Evolutionary conservation across 2,113 vertebrate genomes (phyloP).

Genomic region (Oryzias melastigma): DNA sequence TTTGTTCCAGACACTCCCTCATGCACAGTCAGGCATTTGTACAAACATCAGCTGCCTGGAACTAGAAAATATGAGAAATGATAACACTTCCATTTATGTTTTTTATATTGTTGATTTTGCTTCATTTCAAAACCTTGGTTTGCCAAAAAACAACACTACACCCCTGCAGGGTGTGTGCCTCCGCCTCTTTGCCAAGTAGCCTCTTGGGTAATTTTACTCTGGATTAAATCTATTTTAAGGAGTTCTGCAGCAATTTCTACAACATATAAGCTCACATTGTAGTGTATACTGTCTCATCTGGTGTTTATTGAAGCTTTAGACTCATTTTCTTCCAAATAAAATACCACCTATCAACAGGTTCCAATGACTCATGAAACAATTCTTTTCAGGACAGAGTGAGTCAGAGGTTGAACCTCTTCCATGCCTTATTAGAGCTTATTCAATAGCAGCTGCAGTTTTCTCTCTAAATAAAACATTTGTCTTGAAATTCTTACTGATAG

Average conservation of each 20-base stretch:
- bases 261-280: background rate
- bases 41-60: slow-evolving; percentile 31
- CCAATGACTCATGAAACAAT: slow-evolving; percentile 48
- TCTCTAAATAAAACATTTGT: background rate
- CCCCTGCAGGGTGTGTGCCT: background rate
- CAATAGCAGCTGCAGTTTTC: slow-evolving; percentile 24
- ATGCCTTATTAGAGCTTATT: slow-evolving; percentile 51
- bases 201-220: slow-evolving; percentile 22
- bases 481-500: too few species aligned
- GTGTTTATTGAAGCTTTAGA: background rate
- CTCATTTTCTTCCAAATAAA: background rate
- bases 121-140: too few species aligned
- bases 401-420: slow-evolving; percentile 50
- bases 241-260: background rate
- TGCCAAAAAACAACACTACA: too few species aligned
- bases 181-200: background rate
- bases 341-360: slow-evolving; percentile 20
- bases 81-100: too few species aligned
- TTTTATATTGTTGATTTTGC: too few species aligned
- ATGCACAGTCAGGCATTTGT: slow-evolving; percentile 12
- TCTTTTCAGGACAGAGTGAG: slow-evolving; percentile 31
- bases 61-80: too few species aligned
- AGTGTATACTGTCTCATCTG: background rate
- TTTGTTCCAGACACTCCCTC: slow-evolving; percentile 47
- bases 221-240: background rate